Conservation (phyloP, 2,113 vertebrate species). For the Salminus brasiliensis region DNA sequence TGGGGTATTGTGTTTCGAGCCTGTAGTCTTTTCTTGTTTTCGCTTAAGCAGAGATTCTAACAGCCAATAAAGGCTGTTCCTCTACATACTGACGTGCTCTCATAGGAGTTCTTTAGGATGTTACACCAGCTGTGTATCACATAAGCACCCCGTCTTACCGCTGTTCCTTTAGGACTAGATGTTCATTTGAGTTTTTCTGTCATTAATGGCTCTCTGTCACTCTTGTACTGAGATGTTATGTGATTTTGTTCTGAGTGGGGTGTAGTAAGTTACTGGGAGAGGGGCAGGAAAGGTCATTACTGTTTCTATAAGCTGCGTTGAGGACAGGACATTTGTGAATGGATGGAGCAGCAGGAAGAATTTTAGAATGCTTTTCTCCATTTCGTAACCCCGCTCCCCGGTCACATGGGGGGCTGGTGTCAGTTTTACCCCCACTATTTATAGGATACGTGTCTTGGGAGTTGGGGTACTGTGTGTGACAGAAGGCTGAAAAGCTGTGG, state of each 20-base stretch:
- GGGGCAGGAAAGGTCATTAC: background rate
- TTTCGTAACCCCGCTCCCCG: slow-evolving; percentile 19
- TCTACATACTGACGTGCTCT: no score
- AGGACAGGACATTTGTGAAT: no score
- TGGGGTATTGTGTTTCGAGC: no score
- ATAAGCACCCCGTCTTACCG: no score
- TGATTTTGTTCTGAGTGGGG: background rate
- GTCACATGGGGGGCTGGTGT: slow-evolving; percentile 34
- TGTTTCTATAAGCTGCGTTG: no score
- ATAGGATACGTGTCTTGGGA: background rate
- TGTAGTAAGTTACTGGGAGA: background rate
- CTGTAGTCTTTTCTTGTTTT: no score
- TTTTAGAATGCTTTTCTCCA: no score
- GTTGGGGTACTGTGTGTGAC: background rate
- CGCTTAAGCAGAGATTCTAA: background rate
- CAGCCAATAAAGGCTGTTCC: no score
- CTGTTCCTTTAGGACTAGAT: no score
- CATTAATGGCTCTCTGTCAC: background rate
- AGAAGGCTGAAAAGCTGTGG: background rate
- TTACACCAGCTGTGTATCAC: no score
- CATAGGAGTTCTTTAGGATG: no score
- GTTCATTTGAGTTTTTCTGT: background rate
- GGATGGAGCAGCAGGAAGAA: background rate
- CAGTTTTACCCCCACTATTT: slow-evolving; percentile 33
- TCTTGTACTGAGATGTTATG: background rate